Base-by-base conservation (phyloP, 2,113 vertebrate species). In the Caracal caracal region DNA sequence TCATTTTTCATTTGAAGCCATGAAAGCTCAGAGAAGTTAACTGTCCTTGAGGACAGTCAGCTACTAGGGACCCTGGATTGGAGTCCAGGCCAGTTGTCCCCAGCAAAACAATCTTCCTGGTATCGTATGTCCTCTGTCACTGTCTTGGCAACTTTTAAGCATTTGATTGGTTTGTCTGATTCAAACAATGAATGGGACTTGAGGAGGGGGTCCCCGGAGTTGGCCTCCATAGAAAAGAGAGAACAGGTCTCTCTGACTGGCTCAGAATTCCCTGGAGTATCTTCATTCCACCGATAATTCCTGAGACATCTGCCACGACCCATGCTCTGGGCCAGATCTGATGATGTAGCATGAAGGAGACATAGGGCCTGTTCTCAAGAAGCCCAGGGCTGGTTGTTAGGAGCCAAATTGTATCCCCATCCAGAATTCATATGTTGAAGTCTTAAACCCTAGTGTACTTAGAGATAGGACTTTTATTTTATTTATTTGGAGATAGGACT, bases 1-100 rank as follows among this genome's bases (percentile, higher is more conserved):
- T 95, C 12, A 35, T 6, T 70, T 95, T 81, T 28, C 35, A 89
- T 49, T 37, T 47, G 82, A 70, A 76, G 51, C 94, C 3, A 16
- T 63, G n/a, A 65, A 92, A 88, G 7, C 11, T 68, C 19, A 71
- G 83, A 73, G 63, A 92, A 33, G 63, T 35, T 84, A n/a, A 40
- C 8, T 47, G 49, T 71, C 5, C 19, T 86, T 8, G 28, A 79
- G n/a, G n/a, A 24, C 33, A 82, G 12, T 53, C 73, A 71, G 56
- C 30, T 22, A 76, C 24, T 70, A 35, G 0, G 24, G 28, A 49
- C 6, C 30, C 7, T 65, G 49, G 5, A 24, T 40, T 8, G 26
- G 28, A 61, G 35, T 68, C 16, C n/a, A 85, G 76, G 53, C 37
- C 30, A 9, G 15, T 3, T 88, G 24, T 65, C 40, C 6, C 20